These are phyloP conservation scores for Xylophagus ater DNA, from an alignment of 2,888 invertebrate genomes.

Conservation along the genomic window DNA sequence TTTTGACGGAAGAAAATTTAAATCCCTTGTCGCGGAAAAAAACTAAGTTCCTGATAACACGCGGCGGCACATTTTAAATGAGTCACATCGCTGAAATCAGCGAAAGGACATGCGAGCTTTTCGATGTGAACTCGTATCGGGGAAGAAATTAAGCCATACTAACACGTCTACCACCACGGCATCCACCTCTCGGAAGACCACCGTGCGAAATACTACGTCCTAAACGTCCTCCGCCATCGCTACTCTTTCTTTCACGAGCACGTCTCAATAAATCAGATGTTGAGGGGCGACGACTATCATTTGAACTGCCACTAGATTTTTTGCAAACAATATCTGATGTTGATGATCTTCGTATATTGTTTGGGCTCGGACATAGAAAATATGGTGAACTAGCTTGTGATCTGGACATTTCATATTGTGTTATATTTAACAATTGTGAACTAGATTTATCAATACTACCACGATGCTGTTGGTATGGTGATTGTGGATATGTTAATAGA, in stretches of 20 bases:
- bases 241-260: slow-evolving; percentile 36
- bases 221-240: slow-evolving; percentile 32
- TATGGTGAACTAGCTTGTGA: slow-evolving; percentile 33
- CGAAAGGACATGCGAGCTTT: too few species aligned
- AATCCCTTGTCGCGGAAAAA: neutral
- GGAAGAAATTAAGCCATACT: slow-evolving; percentile 40
- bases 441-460: slow-evolving; percentile 29
- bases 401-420: slow-evolving; percentile 24
- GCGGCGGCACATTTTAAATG: neutral
- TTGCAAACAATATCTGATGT: slow-evolving; percentile 36
- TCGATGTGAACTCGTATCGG: too few species aligned
- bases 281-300: slow-evolving; percentile 33
- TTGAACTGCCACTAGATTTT: slow-evolving; percentile 17
- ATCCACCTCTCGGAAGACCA: slow-evolving; percentile 30
- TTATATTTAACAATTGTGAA: slow-evolving; percentile 27
- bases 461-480: slow-evolving; percentile 31
- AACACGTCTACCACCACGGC: slow-evolving; percentile 31
- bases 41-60: neutral
- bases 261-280: slow-evolving; percentile 35
- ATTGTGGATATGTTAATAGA: slow-evolving; percentile 31
- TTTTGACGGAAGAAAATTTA: neutral
- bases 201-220: slow-evolving; percentile 36
- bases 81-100: neutral
- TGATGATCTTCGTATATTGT: slow-evolving; percentile 35
- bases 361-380: slow-evolving; percentile 31